Base-by-base conservation (phyloP, 2,113 vertebrate species). In the Callipepla californica region DNA sequence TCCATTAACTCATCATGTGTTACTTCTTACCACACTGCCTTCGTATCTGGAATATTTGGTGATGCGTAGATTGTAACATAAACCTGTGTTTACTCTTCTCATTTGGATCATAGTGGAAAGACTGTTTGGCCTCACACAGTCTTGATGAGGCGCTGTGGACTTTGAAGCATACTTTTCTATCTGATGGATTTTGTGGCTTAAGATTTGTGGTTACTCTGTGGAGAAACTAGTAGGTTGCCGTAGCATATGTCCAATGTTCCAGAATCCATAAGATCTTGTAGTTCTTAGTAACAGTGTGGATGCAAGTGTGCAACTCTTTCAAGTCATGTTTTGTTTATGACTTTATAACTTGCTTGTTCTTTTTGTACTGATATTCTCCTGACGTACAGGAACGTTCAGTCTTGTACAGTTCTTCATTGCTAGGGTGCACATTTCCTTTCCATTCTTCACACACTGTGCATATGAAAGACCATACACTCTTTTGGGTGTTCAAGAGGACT, bases 1-100 rank as follows among this genome's bases (percentile, higher is more conserved):
- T 99, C 99, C 99, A 99, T 99, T 95, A 99, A 98, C 93, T 99
- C 99, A 93, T 99, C 99, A 12, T 99, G 98, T 97, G 99, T 99
- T 40, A 98, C 99, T 84, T 99, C 99, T 98, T 99, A 99, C 99
- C 99, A 99, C 99, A 99, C 98, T 89, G 98, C 97, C 94, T 99
- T 99, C 98, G 99, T 98, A 97, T 99, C 99, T 96, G 98, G 94
- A 96, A 98, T 97, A 91, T 97, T 97, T 95, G 98, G 92, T 55
- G 99, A 98, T 65, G 98, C 99, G 90, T 99, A 99, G 97, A 99
- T 99, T n/a, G 99, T 97, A 99, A 99, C 99, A 99, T 99, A 93
- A 99, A 99, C 97, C 99, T 99, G 95, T 99, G 99, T 98, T 99
- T 99, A 98, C 99, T 99, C 97, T 99, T 99, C 97, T 99, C 99